Conservation (phyloP, 1,140 invertebrate species). For the Ostrea denselamellosa region DNA sequence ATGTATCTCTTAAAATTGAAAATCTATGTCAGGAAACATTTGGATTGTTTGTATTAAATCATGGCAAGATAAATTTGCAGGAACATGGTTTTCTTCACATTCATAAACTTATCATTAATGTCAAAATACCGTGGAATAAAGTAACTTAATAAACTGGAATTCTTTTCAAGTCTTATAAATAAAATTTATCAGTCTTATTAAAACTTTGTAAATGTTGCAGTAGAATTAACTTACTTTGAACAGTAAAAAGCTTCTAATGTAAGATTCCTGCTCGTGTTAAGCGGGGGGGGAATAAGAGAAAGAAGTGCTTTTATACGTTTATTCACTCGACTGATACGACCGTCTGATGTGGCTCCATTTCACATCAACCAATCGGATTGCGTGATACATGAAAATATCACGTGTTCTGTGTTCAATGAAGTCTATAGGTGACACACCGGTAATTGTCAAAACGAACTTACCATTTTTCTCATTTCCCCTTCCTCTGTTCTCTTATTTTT, state of each 20-base stretch:
- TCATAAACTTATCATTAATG: no score
- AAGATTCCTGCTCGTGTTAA: not conserved
- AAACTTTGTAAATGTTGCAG: not conserved
- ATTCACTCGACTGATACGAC: conserved; percentile 4
- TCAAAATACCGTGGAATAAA: not conserved
- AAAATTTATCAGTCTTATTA: not conserved
- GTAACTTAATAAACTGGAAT: not conserved
- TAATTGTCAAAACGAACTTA: not conserved
- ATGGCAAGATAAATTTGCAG: no score
- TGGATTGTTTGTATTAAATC: no score
- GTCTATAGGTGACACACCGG: not conserved
- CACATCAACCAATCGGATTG: conserved; percentile 10
- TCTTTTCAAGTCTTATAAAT: not conserved
- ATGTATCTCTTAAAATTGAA: no score
- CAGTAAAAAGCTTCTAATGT: not conserved
- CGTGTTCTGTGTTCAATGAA: not conserved
- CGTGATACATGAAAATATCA: conserved; percentile 13
- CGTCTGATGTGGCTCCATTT: conserved; percentile 37
- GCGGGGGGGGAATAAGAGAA: not conserved
- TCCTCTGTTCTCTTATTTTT: no score
- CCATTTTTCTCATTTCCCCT: no score
- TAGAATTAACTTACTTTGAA: not conserved
- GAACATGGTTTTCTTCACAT: no score
- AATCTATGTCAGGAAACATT: no score
- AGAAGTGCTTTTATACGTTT: not conserved